Evolutionary conservation across 2,797 vertebrate species (phyloP), one percentile per base, ranked within the genome.

Genomic region (Gorsachius magnificus): DNA sequence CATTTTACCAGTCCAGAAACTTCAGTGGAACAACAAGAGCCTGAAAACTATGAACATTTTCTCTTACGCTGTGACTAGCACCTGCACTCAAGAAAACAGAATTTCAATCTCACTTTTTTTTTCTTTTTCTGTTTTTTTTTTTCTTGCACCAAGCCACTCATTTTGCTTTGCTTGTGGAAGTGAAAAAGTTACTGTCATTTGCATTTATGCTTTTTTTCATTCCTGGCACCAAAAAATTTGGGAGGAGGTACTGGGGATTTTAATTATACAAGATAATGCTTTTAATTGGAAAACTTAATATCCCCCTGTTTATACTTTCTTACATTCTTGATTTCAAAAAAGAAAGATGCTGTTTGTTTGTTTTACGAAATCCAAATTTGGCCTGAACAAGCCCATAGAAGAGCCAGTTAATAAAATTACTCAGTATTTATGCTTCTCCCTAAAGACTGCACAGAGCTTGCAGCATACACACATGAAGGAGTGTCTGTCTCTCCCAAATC

Each of bases 231-330:
- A 85, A 46, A 69, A 57, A 70, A 87, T 56, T 46, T 87, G 75
- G 66, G 82, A 92, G 87, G 48, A 25, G 53, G 35, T 79, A 64
- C 25, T 53, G n/a, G 8, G 33, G n/a, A 80, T 87, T 94, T 88
- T 95, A 92, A 94, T 95, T 87, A 87, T 31, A 24, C 53, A 71
- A 91, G 57, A 78, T 91, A 77, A 77, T 91, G 80, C 31, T 80
- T 93, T 81, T 96, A 96, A 94, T 87, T 92, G 84, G 71, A 91
- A 92, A 87, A 57, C 33, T 94, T 94, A 93, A 87, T 94, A 91
- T 93, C 71, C 3, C 64, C 68, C 33, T 92, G 89, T 95, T 96
- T 94, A 96, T 92, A 54, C 68, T 80, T 95, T 92, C 9, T 21
- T 83, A 38, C 75, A 68, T 95, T 91, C 83, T 76, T 88, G 64